These are phyloP conservation scores for Gymnoscopelus microlampas DNA, from an alignment of 2,797 vertebrate genomes.

Conservation along the genomic window DNA sequence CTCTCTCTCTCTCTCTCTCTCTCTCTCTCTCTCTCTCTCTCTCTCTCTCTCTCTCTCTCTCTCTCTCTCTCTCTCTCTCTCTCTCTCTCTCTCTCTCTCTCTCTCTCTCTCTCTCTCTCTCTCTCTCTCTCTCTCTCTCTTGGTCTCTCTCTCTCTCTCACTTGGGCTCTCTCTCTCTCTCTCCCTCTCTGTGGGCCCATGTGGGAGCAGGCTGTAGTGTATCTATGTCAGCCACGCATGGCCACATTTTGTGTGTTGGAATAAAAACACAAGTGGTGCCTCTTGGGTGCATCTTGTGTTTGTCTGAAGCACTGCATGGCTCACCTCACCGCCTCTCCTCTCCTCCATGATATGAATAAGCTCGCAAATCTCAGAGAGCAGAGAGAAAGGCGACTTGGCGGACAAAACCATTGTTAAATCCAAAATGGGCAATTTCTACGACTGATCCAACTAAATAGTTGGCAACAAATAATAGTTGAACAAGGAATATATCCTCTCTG, in stretches of 20 bases:
- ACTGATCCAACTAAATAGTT: too few relatives aligned
- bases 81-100: slow-evolving; percentile 3
- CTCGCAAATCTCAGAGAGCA: neutral
- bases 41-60: slow-evolving; percentile 3
- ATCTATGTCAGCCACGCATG: slow-evolving; percentile 47
- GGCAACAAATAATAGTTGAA: too few relatives aligned
- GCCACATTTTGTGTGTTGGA: slow-evolving; percentile 42
- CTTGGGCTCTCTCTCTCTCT: neutral
- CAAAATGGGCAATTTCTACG: too few relatives aligned
- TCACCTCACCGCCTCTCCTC: slow-evolving; percentile 4
- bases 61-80: neutral
- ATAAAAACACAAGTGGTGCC: slow-evolving; percentile 6
- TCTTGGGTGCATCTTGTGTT: neutral
- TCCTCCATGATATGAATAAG: neutral
- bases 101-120: neutral
- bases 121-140: slow-evolving; percentile 1
- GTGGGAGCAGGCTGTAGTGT: slow-evolving; percentile 1
- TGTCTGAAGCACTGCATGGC: neutral
- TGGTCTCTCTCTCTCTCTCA: neutral
- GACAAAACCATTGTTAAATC: too few relatives aligned
- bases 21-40: neutral
- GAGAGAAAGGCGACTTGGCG: neutral
- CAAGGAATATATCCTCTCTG: too few relatives aligned
- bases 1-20: neutral
- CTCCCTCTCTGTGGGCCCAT: slow-evolving; percentile 3